phyloP scores from a whole-genome alignment of 2,797 vertebrate genomes.

The Rhinella marina region DNA sequence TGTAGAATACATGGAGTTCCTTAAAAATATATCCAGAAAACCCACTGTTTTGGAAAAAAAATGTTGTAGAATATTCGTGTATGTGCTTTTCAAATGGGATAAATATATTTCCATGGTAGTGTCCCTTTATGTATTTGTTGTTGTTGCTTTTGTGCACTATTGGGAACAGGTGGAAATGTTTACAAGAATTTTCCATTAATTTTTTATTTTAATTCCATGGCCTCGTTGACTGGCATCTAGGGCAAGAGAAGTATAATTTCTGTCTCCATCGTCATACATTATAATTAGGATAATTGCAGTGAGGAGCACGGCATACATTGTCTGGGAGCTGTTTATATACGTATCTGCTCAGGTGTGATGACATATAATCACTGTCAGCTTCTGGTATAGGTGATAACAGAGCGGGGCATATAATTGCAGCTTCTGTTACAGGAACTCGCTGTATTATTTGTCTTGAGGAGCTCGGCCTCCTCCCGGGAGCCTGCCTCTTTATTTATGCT shows the following conservation, averaged over 20 bases:
- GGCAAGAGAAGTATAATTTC: constrained; percentile 47
- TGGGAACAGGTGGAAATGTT: not conserved
- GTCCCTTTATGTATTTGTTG: no score
- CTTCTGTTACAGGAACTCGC: constrained; percentile 15
- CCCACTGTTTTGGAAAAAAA: no score
- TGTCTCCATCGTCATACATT: constrained; percentile 45
- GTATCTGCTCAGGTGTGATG: constrained; percentile 48
- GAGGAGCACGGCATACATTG: constrained; percentile 41
- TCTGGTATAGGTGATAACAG: constrained; percentile 54
- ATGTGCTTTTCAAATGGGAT: no score
- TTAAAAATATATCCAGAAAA: no score
- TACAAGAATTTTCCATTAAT: not conserved
- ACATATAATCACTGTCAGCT: constrained; percentile 58
- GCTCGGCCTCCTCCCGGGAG: not conserved
- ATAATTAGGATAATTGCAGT: constrained; percentile 58
- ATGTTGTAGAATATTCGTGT: no score
- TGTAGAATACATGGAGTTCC: no score
- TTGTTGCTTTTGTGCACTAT: not conserved
- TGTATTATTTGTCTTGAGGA: constrained; percentile 35
- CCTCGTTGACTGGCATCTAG: not conserved
- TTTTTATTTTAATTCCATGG: not conserved
- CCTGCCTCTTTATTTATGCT: constrained; percentile 24
- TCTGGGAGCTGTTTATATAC: constrained; percentile 49
- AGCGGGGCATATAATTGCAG: constrained; percentile 46
- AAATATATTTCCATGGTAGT: no score